Evolutionary conservation across 2,113 vertebrate genomes (phyloP), one percentile per base, ranked within the genome.

Genomic region (Phoenicopterus ruber): DNA sequence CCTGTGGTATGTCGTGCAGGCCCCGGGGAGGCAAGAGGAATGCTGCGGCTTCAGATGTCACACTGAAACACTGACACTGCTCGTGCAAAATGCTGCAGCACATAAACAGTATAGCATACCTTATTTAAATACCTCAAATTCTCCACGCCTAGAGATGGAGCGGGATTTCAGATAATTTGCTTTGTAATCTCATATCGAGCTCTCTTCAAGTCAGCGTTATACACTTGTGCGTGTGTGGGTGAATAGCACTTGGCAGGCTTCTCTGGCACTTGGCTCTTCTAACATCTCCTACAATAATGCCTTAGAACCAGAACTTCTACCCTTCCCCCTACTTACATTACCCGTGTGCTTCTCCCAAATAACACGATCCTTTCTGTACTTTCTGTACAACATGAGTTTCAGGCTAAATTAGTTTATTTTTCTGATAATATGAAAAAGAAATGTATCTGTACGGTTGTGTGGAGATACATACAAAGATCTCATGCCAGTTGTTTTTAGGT

Each of bases 181-280:
- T 71, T 82, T 91, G 90, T 95, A 92, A 94, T 92, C 52, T 91
- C 63, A 1, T 73, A 69, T 28, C 7, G 13, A 88, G 42, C 79
- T 86, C n/a, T 58, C 47, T 40, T 93, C 73, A 89, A 94, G 88
- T 86, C 71, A 62, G 86, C 76, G 17, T 86, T 93, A 70, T 86
- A n/a, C 14, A 5, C 57, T 85, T 0, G 1, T 80, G 54, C 0
- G 0, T 92, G 88, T 73, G 95, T 80, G 93, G 85, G 88, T 89
- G 95, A 94, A 72, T 29, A 90, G 87, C 62, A 13, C 65, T 96
- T 95, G 94, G 90, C 92, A 94, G 79, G 46, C 72, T 78, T 49
- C 79, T 31, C 61, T 94, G 90, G 86, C 69, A 26, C 59, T 94
- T 86, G 80, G 88, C 92, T 93, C 42, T 47, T 73, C n/a, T 85